Evolutionary conservation across 2,797 vertebrate species (phyloP), one percentile per base, ranked within the genome.

Genomic region (Perdix hodgsoniae): DNA sequence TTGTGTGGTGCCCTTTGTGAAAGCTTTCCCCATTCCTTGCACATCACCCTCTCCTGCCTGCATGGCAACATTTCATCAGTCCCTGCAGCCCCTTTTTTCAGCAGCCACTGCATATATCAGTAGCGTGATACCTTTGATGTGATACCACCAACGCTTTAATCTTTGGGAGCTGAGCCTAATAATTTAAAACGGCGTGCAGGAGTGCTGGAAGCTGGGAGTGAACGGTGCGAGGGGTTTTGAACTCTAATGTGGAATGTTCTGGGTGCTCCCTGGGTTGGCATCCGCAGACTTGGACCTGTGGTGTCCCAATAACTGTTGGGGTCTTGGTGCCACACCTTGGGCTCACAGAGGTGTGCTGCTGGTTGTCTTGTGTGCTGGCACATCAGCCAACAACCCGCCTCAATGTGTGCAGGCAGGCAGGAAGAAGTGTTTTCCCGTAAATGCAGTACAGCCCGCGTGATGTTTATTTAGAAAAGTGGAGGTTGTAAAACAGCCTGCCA

Each of bases 391-490:
- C 71, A 54, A 2, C 37, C 71, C 0, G 0, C 72, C 73, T 83
- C 0, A 0, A 14, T 19, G 9, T 11, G 13, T 52, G 31, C 47
- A 40, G 17, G 35, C n/a, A 56, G 50, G 39, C 84, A 60, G 50
- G 70, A 54, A 75, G 66, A 74, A 66, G 50, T 23, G 61, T 77
- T 94, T 90, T 85, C 79, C 89, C 69, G 47, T 81, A 72, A 93
- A 89, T 76, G 56, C 86, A 85, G 29, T 50, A 29, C 12, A 23
- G 82, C 59, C 69, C 61, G 56, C 33, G n/a, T 78, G 88, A 77
- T 91, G 86, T 95, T 96, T 96, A 94, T 95, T 95, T 95, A 95
- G 92, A 94, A 90, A 95, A 93, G 91, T 83, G 87, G 76, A 83
- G 88, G 70, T 33, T 81, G 73, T 95, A 92, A 93, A 94, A 91